Evolutionary conservation across 2,113 vertebrate species (phyloP).

Genomic region (Siniperca chuatsi): DNA sequence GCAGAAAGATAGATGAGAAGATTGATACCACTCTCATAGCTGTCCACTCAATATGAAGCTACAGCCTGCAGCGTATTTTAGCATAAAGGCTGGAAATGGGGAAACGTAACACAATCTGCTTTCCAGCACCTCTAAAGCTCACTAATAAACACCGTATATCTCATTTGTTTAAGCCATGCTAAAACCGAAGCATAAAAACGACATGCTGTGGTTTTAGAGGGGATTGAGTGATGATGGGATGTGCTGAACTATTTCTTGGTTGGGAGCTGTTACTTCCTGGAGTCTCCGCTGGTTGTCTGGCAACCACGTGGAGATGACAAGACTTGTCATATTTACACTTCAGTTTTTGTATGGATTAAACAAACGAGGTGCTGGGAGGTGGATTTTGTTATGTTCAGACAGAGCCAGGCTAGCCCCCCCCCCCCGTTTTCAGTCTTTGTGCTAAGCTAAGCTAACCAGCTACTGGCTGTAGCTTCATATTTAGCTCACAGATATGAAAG

Average conservation of each 20-base stretch:
- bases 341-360: not conserved
- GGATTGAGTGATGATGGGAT: not conserved
- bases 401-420: not conserved
- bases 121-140: not conserved
- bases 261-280: not conserved
- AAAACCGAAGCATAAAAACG: not conserved
- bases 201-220: not conserved
- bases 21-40: not conserved
- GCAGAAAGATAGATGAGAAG: not conserved
- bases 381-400: not conserved
- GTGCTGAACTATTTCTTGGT: not conserved
- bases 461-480: not conserved
- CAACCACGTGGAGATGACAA: not conserved
- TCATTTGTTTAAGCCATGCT: not conserved
- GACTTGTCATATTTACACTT: not conserved
- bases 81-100: not conserved
- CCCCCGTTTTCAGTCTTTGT: not conserved
- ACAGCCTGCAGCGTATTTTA: not conserved
- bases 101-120: not conserved
- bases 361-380: not conserved
- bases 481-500: not conserved
- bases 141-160: not conserved
- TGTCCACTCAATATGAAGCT: not conserved
- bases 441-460: not conserved
- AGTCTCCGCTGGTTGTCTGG: constrained; percentile 3